Conservation (phyloP, 2,888 invertebrate species). For the Callimorpha dominula region DNA sequence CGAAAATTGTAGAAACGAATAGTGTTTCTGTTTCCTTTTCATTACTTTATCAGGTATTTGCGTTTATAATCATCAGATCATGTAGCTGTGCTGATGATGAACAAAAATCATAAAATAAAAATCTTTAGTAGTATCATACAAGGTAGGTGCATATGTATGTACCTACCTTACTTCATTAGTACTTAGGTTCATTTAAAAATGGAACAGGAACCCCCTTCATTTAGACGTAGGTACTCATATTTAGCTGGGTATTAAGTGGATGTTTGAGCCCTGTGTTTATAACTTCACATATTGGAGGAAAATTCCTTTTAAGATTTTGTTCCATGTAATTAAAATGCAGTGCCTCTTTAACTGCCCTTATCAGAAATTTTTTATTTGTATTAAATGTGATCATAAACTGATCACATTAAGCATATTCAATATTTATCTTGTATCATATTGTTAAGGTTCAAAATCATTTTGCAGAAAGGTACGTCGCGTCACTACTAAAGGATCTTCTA, state of each 20-base stretch:
- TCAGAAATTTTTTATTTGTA: background rate
- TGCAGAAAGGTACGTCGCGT: background rate
- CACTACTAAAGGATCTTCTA: background rate
- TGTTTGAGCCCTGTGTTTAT: slow-evolving; percentile 16
- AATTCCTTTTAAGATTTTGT: slow-evolving; percentile 3
- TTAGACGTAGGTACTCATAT: slow-evolving; percentile 15
- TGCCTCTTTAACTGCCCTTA: background rate
- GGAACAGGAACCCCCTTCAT: slow-evolving; percentile 8
- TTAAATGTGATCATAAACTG: background rate
- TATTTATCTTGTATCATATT: background rate
- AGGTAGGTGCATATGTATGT: no score
- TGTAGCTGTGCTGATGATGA: no score
- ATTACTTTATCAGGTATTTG: no score
- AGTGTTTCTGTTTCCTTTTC: no score
- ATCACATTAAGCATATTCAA: background rate
- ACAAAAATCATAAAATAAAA: no score
- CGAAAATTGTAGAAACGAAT: no score
- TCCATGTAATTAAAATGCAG: slow-evolving; percentile 4
- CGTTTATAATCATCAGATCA: no score
- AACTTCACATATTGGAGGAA: slow-evolving; percentile 14
- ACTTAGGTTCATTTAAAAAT: slow-evolving; percentile 21
- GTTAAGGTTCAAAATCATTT: slow-evolving; percentile 1
- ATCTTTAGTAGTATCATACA: no score
- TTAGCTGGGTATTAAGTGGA: slow-evolving; percentile 13
- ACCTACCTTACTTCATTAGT: no score